Evolutionary conservation across 2,888 invertebrate genomes (phyloP).

Genomic region (Antheraea assamensis): DNA sequence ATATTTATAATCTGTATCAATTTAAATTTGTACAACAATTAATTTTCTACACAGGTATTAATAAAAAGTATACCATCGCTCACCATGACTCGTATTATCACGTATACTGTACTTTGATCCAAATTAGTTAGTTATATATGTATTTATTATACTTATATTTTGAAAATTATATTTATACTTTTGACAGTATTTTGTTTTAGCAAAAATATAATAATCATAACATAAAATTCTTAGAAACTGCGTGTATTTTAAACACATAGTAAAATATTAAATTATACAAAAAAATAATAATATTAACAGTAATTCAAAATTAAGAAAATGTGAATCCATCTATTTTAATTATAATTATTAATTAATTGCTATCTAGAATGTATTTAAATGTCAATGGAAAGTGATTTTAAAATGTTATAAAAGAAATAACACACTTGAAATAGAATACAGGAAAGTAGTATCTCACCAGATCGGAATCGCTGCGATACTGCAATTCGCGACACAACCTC

Average conservation of each 20-base stretch:
- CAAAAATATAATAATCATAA: background rate
- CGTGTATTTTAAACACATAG: too few relatives aligned
- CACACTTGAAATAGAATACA: background rate
- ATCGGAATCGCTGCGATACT: background rate
- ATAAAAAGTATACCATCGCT: too few relatives aligned
- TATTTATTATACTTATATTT: too few relatives aligned
- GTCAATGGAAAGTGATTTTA: background rate
- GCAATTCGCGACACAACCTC: constrained; percentile 6
- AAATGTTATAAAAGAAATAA: background rate
- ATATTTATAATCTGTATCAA: too few relatives aligned
- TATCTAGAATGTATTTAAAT: background rate
- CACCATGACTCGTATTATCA: too few relatives aligned
- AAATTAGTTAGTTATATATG: too few relatives aligned
- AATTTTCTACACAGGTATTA: too few relatives aligned
- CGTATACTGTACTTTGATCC: too few relatives aligned
- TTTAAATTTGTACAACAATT: too few relatives aligned
- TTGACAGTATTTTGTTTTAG: background rate
- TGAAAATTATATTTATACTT: too few relatives aligned
- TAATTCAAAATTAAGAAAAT: background rate
- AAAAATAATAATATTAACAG: background rate
- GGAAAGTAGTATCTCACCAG: background rate
- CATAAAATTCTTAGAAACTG: too few relatives aligned
- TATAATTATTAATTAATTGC: background rate
- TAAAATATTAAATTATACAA: too few relatives aligned
- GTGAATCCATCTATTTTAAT: background rate